Conservation (phyloP, 2,113 vertebrate species). For the Notarius quadriscutis region DNA sequence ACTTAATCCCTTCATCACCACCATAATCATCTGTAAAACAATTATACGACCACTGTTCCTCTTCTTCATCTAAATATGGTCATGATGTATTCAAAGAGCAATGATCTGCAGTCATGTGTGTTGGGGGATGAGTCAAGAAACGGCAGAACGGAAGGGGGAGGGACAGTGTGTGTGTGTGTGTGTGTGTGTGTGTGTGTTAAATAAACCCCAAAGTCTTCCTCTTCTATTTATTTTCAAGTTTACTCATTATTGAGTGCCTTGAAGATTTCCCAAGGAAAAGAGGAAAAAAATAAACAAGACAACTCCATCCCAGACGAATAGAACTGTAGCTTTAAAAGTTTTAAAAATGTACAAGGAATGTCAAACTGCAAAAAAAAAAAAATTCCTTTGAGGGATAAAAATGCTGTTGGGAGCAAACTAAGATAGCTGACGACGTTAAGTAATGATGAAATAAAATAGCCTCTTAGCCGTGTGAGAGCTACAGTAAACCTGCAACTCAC, state of each 20-base stretch:
- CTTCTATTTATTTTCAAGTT: conserved; percentile 35
- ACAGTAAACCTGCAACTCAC: neutral
- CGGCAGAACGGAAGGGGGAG: conserved; percentile 24
- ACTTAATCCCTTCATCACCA: conserved; percentile 8
- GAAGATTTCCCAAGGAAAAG: conserved; percentile 48
- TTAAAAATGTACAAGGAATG: neutral
- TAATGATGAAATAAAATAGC: neutral
- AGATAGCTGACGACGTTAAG: neutral
- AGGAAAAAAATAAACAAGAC: conserved; percentile 37
- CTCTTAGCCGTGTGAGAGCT: neutral
- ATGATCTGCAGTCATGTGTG: conserved; percentile 63
- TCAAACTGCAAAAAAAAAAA: neutral
- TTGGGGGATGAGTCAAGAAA: neutral
- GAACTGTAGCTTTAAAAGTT: neutral
- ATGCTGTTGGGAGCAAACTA: neutral
- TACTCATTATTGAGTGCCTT: conserved; percentile 45
- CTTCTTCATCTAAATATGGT: conserved; percentile 66
- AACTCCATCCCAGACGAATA: conserved; percentile 34
- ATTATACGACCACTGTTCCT: conserved; percentile 30
- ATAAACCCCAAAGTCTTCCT: conserved; percentile 64
- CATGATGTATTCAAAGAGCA: conserved; percentile 55
- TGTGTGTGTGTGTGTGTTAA: conserved; percentile 11
- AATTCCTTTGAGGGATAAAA: neutral
- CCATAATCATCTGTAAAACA: conserved; percentile 36
- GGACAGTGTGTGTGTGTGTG: conserved; percentile 19